Percentiles rank a stretch among this genome's conserved stretches.
Conservation (phyloP, 2,113 vertebrate genomes). For the Orientallactaga bullata region DNA sequence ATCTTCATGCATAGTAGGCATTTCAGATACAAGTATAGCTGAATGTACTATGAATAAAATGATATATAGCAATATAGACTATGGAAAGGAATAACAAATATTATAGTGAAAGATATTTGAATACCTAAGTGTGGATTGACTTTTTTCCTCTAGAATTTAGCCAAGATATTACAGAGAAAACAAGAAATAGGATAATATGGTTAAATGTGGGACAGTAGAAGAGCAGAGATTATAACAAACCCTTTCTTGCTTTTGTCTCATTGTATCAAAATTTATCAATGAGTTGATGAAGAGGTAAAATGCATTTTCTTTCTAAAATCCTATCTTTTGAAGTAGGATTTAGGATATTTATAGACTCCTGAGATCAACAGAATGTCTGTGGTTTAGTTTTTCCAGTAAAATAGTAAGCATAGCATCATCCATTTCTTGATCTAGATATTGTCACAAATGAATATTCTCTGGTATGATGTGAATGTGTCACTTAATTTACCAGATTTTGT, state of each 20-base stretch:
- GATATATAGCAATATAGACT: background rate
- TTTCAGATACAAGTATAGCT: background rate
- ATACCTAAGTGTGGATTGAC: background rate
- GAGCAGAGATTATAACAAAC: background rate
- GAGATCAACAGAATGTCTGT: background rate
- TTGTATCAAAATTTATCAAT: background rate
- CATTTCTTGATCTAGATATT: slow-evolving; percentile 13
- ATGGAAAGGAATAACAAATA: background rate
- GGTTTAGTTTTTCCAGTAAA: background rate
- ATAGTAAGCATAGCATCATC: background rate
- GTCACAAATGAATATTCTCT: background rate
- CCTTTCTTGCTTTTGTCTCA: background rate
- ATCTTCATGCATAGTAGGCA: background rate
- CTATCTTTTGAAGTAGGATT: background rate
- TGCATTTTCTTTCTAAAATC: background rate
- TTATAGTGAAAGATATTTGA: background rate
- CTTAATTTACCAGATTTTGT: slow-evolving; percentile 29
- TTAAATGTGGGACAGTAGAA: background rate
- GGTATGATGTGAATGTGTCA: background rate
- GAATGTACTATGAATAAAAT: background rate
- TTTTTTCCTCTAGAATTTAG: background rate
- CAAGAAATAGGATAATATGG: background rate
- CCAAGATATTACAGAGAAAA: background rate
- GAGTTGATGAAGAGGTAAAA: background rate
- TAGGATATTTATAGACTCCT: background rate